phyloP scores from a whole-genome alignment of 2,888 invertebrate genomes.

The Chalcosyrphus nemorum region DNA sequence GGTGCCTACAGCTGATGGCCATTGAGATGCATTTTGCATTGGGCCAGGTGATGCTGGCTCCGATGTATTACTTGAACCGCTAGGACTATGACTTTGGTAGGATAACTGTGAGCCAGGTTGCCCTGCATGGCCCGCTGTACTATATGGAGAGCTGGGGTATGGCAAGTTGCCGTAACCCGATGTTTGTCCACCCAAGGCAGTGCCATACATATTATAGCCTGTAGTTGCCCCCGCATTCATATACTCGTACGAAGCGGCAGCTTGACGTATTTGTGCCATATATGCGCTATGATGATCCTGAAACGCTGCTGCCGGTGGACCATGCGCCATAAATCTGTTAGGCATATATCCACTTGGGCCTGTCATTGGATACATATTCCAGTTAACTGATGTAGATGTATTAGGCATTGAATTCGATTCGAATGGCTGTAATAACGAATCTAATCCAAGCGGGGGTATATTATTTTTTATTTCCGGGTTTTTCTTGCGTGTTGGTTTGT shows the following conservation, averaged over 20 bases:
- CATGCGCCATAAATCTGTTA: conserved; percentile 96
- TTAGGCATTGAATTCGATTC: conserved; percentile 78
- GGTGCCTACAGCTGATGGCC: conserved; percentile 77
- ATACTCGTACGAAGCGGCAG: conserved; percentile 83
- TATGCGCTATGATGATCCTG: conserved; percentile 90
- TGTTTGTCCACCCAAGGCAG: conserved; percentile 86
- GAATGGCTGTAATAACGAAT: conserved; percentile 84
- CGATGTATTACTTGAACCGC: conserved; percentile 93
- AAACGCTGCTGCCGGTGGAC: conserved; percentile 86
- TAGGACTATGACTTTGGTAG: conserved; percentile 91
- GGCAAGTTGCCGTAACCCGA: conserved; percentile 89
- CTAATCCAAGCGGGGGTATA: conserved; percentile 93
- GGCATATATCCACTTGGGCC: conserved; percentile 96
- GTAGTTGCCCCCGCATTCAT: conserved; percentile 87
- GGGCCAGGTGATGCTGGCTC: conserved; percentile 93
- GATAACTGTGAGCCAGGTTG: conserved; percentile 86
- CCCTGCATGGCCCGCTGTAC: conserved; percentile 83
- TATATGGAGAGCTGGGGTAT: conserved; percentile 87
- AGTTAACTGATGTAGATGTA: conserved; percentile 84
- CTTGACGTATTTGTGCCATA: conserved; percentile 91
- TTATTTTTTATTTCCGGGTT: conserved; percentile 95
- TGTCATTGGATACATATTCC: conserved; percentile 94
- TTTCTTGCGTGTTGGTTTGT: conserved; percentile 97
- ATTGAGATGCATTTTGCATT: conserved; percentile 79
- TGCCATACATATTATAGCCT: conserved; percentile 89